These are phyloP conservation scores for Rhyzopertha dominica DNA, from an alignment of 1,140 invertebrate genomes.

Conservation along the genomic window DNA sequence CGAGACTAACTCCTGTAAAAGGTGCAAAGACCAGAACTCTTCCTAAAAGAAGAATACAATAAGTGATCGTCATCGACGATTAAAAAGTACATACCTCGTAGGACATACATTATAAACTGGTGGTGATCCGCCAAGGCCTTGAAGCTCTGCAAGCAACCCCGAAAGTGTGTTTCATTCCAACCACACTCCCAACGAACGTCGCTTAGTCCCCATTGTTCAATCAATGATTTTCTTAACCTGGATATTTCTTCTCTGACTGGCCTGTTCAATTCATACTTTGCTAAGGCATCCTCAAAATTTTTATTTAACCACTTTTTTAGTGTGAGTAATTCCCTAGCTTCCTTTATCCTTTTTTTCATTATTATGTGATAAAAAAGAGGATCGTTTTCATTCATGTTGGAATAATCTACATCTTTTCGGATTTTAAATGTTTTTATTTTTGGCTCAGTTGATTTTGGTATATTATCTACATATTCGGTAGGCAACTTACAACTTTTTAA, in stretches of 20 bases:
- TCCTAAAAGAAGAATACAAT: conserved; percentile 45
- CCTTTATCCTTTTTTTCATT: conserved; percentile 50
- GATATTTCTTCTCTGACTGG: conserved; percentile 63
- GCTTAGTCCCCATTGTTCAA: conserved; percentile 52
- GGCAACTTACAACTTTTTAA: conserved; percentile 76
- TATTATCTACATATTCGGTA: conserved; percentile 76
- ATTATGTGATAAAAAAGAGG: conserved; percentile 50
- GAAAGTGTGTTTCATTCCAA: conserved; percentile 82
- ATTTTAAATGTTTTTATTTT: conserved; percentile 26
- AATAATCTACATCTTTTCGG: conserved; percentile 46
- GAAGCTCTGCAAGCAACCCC: conserved; percentile 76
- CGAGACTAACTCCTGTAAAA: conserved; percentile 81
- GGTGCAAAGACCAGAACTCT: conserved; percentile 76
- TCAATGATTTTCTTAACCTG: conserved; percentile 55
- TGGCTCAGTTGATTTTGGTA: conserved; percentile 41
- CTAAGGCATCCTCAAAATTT: conserved; percentile 57
- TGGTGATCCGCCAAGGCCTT: conserved; percentile 66
- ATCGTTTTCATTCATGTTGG: conserved; percentile 50
- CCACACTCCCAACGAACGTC: conserved; percentile 73
- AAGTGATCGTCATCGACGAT: conserved; percentile 16
- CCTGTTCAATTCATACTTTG: conserved; percentile 54
- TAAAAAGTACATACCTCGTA: conserved; percentile 50
- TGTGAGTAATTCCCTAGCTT: conserved; percentile 45
- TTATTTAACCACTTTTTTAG: conserved; percentile 59
- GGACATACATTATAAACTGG: conserved; percentile 58